phyloP scores from a whole-genome alignment of 2,888 invertebrate species.

The Leptopilina drosophilae region DNA sequence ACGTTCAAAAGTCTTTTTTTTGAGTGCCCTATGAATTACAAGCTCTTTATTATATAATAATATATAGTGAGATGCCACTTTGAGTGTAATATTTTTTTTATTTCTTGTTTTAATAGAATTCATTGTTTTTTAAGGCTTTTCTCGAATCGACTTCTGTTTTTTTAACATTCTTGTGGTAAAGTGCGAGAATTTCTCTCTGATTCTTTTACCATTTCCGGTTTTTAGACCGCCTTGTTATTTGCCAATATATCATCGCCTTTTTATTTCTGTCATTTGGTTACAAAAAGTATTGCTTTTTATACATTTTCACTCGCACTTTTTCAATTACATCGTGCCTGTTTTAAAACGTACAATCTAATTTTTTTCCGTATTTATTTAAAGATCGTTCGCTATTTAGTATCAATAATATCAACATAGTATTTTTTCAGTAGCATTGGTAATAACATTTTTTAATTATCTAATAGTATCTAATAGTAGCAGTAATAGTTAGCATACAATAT shows the following conservation, averaged over 20 bases:
- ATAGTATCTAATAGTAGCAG: slow-evolving; percentile 57
- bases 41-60: slow-evolving; percentile 59
- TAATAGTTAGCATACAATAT: slow-evolving; percentile 58
- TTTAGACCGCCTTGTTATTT: slow-evolving; percentile 56
- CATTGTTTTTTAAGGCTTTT: not conserved
- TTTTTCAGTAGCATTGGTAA: slow-evolving; percentile 55
- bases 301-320: slow-evolving; percentile 49
- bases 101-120: not conserved
- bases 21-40: slow-evolving; percentile 62
- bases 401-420: slow-evolving; percentile 47
- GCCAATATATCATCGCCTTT: slow-evolving; percentile 43
- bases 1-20: slow-evolving; percentile 58
- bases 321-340: slow-evolving; percentile 30
- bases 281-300: slow-evolving; percentile 53
- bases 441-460: slow-evolving; percentile 59
- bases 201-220: slow-evolving; percentile 68
- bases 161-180: slow-evolving; percentile 43
- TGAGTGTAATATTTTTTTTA: slow-evolving; percentile 9
- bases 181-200: no score
- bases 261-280: slow-evolving; percentile 51
- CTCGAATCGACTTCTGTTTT: slow-evolving; percentile 21
- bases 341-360: slow-evolving; percentile 47
- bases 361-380: slow-evolving; percentile 53
- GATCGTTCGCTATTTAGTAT: slow-evolving; percentile 52
- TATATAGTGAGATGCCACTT: slow-evolving; percentile 51